These are phyloP conservation scores for Cheirogaleus medius DNA, from an alignment of 2,113 vertebrate species.

Conservation along the genomic window DNA sequence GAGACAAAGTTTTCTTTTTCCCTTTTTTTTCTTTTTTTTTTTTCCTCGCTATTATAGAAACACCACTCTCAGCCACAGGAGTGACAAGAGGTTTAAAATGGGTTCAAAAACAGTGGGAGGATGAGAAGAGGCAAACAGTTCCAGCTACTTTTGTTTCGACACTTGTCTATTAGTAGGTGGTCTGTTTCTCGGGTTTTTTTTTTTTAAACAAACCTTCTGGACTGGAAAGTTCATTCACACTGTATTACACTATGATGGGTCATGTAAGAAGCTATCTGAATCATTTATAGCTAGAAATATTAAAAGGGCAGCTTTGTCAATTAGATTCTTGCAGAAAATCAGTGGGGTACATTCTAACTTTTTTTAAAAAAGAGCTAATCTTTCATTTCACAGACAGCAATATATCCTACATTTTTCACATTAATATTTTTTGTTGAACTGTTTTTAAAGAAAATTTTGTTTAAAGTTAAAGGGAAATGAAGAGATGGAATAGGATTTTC, in stretches of 20 bases:
- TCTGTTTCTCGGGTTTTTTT: not conserved
- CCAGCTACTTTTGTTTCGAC: not conserved
- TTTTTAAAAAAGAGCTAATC: not conserved
- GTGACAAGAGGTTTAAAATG: not conserved
- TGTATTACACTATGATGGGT: not conserved
- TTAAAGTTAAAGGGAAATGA: not conserved
- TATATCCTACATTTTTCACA: not conserved
- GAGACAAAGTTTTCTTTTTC: not conserved
- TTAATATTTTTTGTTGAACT: not conserved
- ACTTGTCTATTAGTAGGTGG: not conserved
- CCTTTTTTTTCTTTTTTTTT: too few species aligned
- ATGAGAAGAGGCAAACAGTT: not conserved
- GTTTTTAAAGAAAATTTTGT: not conserved
- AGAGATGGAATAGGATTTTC: not conserved
- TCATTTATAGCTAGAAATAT: not conserved
- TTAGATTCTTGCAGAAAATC: not conserved
- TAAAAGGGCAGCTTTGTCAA: not conserved
- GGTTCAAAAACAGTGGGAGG: not conserved
- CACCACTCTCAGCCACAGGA: not conserved
- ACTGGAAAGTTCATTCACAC: not conserved
- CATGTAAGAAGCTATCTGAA: not conserved
- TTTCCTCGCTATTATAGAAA: not conserved
- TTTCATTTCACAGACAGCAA: not conserved
- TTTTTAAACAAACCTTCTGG: not conserved
- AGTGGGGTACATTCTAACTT: not conserved